Base-by-base conservation (phyloP, 2,113 vertebrate genomes). In the Elgaria multicarinata region DNA sequence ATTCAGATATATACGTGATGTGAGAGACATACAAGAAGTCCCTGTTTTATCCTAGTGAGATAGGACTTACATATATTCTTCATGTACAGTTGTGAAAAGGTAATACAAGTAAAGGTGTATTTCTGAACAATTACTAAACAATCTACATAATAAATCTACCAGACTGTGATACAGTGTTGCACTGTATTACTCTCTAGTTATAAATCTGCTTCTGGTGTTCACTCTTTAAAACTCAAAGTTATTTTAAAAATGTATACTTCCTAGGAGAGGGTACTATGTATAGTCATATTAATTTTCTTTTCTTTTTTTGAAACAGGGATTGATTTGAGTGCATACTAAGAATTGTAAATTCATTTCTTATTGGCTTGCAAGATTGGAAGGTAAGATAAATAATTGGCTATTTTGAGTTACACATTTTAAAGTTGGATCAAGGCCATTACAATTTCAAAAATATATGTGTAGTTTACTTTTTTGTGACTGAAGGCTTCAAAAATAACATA, bases 231-330 rank as follows among this genome's bases (percentile, higher is more conserved):
- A 42, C 16, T 86, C 39, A 2, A 39, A 36, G 24, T 24, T 67
- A 33, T 69, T 75, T 83, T 28, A 28, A 69, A 85, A 39, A 55
- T 13, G 9, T 72, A 50, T 42, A 31, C 76, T 62, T n/a, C 12
- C 8, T n/a, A 44, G 77, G 42, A 79, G 22, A 72, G 18, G 10
- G 55, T 5, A 64, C 6, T 83, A 69, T 46, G 16, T 50, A 66
- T 12, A 85, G 4, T 67, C 28, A 76, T 42, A 72, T 39, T 85
- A 74, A 75, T 22, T 39, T 55, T 58, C 3, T 6, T 39, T 86
- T 85, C n/a, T 44, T 76, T 76, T 76, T 66, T 69, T 44, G n/a
- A 75, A 79, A 87, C 62, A 87, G 86, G 86, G 6, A 69, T 67
- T 79, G 31, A 67, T 79, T 79, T 36, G 75, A 69, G 62, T 87